These are phyloP conservation scores for Leptobrachium ailaonicum DNA, from an alignment of 2,113 vertebrate species.

Conservation along the genomic window DNA sequence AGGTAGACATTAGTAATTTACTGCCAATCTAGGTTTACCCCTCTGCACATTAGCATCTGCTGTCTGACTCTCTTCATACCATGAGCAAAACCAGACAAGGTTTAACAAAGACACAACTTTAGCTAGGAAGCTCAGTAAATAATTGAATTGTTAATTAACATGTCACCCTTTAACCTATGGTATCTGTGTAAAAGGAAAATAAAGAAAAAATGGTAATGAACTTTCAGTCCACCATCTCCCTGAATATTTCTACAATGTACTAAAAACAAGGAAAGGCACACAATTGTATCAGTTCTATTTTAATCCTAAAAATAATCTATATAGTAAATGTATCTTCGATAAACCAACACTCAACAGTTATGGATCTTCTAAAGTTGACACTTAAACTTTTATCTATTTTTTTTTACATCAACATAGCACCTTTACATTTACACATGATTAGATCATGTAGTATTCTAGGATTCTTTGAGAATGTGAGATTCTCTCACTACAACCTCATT, in stretches of 20 bases:
- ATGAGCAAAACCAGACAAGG: slow-evolving; percentile 30
- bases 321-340: no score
- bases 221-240: background rate
- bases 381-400: no score
- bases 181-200: background rate
- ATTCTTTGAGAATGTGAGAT: no score
- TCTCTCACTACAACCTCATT: no score
- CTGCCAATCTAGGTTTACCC: background rate
- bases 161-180: background rate
- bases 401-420: no score
- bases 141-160: background rate
- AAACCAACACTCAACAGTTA: no score
- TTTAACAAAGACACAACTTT: background rate
- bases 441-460: no score
- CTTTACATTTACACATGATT: no score
- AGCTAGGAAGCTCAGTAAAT: background rate
- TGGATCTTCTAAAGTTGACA: no score
- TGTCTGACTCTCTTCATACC: background rate
- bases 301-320: no score
- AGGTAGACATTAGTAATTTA: slow-evolving; percentile 6
- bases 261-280: background rate
- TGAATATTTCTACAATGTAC: background rate
- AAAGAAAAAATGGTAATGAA: background rate
- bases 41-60: slow-evolving; percentile 1
- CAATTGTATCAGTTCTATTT: no score